Evolutionary conservation across 2,113 vertebrate genomes (phyloP).

Genomic region (Paradoxurus hermaphroditus): DNA sequence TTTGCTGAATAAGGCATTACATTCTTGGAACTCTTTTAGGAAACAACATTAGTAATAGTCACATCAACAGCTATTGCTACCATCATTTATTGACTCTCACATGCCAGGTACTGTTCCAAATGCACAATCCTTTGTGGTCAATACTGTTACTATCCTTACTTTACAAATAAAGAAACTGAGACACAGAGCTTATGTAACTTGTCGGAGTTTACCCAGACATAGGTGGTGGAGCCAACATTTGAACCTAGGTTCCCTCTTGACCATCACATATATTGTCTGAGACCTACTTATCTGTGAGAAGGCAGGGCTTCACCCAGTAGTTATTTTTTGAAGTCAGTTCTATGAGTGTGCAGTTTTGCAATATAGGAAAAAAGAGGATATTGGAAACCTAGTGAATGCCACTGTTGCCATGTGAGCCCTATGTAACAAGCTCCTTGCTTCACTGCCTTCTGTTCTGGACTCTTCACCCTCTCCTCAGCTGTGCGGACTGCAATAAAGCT

Average conservation of each 20-base stretch:
- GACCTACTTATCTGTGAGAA: neutral
- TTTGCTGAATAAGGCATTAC: neutral
- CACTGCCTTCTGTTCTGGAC: neutral
- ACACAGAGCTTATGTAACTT: neutral
- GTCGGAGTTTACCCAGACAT: neutral
- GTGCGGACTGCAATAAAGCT: neutral
- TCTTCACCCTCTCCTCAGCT: no score
- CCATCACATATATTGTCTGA: neutral
- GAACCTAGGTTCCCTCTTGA: neutral
- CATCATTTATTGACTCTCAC: neutral
- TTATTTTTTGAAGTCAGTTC: conserved; percentile 21
- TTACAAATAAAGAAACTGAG: conserved; percentile 4
- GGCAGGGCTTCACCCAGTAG: neutral
- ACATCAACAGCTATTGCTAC: neutral
- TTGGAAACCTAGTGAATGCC: neutral
- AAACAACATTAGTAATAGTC: neutral
- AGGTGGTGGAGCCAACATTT: neutral
- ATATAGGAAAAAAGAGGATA: neutral
- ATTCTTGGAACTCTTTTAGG: conserved; percentile 18
- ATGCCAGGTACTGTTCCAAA: neutral
- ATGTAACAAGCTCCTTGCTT: neutral
- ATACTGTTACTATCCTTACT: neutral
- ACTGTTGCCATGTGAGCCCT: neutral
- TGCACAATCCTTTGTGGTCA: neutral
- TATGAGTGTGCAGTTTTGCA: neutral